Base-by-base conservation (phyloP, 2,113 vertebrate genomes). In the Forbesichthys agassizii region DNA sequence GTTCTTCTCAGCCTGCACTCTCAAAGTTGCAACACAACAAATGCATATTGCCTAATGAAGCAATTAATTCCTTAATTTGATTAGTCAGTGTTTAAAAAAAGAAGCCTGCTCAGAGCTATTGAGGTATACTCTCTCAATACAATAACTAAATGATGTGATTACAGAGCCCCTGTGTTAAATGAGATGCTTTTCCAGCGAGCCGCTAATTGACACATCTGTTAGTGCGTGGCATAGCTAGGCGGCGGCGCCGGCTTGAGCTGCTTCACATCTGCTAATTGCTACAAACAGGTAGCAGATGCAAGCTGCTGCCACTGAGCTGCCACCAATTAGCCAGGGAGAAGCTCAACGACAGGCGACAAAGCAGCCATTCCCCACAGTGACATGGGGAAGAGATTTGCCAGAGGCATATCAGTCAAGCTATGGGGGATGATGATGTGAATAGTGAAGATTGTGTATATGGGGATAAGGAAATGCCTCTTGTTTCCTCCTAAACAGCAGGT, bases 141-240 rank as follows among this genome's bases (percentile, higher is more conserved):
- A 66, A 66, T 64, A 67, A 72, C 75, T 78, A 79, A 81, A 82
- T 77, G 68, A 89, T 93, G 90, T 94, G 92, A 95, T 96, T 95
- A 95, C 86, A 92, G 88, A 88, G 90, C 91, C 70, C 9, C 85
- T 78, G 91, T 91, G 93, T 93, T 95, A 94, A 96, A 94, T 90
- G 93, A 95, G 91, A 84, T 93, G 73, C 83, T 90, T 90, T 94
- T 96, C 92, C 94, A 95, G 95, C 92, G 90, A 94, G 93, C 89
- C 89, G 81, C 93, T 95, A 91, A 95, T 96, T 96, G 95, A 88
- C 77, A 84, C 93, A 93, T 95, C 94, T 94, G 87, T 96, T 94
- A 94, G 94, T 93, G 86, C 88, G 88, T 89, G 87, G 88, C 86
- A 69, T 80, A 88, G 91, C 89, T 81, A 81, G 87, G 91, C 84